phyloP scores from a whole-genome alignment of 2,888 invertebrate genomes.

The Chouioia cunea region DNA sequence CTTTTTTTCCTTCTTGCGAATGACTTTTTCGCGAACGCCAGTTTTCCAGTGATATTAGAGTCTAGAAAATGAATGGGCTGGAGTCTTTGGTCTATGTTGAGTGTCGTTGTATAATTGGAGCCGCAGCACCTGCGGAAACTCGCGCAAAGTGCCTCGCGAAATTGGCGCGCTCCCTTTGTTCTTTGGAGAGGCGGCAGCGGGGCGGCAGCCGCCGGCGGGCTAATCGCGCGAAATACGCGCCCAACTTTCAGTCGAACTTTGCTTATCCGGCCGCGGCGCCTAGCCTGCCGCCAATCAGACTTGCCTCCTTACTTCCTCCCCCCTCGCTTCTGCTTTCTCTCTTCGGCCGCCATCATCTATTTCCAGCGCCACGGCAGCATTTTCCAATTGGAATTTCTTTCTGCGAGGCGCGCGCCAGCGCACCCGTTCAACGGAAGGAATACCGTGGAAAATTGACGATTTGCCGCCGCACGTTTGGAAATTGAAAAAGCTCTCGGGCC shows the following conservation, averaged over 20 bases:
- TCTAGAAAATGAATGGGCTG: too few relatives aligned
- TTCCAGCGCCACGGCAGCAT: slow-evolving; percentile 4
- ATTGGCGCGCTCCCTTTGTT: slow-evolving; percentile 24
- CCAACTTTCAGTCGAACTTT: slow-evolving; percentile 15
- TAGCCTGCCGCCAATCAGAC: slow-evolving; percentile 19
- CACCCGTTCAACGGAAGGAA: slow-evolving; percentile 49
- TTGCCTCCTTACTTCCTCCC: neutral
- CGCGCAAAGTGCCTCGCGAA: slow-evolving; percentile 10
- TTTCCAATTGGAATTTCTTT: slow-evolving; percentile 37
- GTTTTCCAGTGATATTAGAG: too few relatives aligned
- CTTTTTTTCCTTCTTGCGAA: too few relatives aligned
- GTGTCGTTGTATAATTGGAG: neutral
- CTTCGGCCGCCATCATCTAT: slow-evolving; percentile 7
- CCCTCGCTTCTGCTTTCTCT: neutral
- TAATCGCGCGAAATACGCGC: slow-evolving; percentile 15
- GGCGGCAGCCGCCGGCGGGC: slow-evolving; percentile 5
- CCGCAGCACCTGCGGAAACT: slow-evolving; percentile 2
- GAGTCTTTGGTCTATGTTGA: too few relatives aligned
- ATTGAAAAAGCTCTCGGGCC: slow-evolving; percentile 9
- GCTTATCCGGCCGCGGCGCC: slow-evolving; percentile 1
- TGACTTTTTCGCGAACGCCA: too few relatives aligned
- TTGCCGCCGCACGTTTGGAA: slow-evolving; percentile 36
- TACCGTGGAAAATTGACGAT: slow-evolving; percentile 48
- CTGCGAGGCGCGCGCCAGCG: slow-evolving; percentile 1
- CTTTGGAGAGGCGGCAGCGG: neutral